These are phyloP conservation scores for Staurois parvus DNA, from an alignment of 2,797 vertebrate genomes.

Conservation along the genomic window DNA sequence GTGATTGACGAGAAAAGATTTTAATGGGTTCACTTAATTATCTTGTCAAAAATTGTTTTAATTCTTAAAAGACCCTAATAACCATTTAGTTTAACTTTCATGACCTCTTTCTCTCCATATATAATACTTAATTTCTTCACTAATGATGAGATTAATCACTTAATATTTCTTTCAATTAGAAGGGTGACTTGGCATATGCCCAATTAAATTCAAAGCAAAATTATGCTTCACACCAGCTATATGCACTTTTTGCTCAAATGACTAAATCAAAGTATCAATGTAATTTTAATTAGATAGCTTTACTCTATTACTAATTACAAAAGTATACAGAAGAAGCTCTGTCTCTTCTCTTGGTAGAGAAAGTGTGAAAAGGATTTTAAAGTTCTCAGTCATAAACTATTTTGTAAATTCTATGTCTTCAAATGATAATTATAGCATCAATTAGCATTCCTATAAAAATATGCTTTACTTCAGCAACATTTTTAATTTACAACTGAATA, in stretches of 20 bases:
- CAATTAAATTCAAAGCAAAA: constrained; percentile 21
- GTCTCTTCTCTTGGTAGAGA: not conserved
- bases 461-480: not conserved
- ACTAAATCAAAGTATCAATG: not conserved
- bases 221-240: not conserved
- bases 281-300: not conserved
- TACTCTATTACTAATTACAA: not conserved
- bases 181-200: constrained; percentile 17
- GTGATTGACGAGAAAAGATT: not conserved
- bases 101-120: constrained; percentile 9
- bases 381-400: not conserved
- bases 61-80: not conserved
- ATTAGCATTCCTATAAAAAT: not conserved
- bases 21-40: not conserved
- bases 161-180: constrained; percentile 21
- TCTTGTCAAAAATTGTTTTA: not conserved
- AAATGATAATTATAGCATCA: not conserved
- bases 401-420: not conserved
- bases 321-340: not conserved
- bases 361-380: not conserved
- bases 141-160: not conserved
- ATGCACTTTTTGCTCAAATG: not conserved
- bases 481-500: not conserved
- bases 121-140: constrained; percentile 16
- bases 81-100: constrained; percentile 16